phyloP scores from a whole-genome alignment of 2,113 vertebrate species.

The Nothobranchius furzeri region DNA sequence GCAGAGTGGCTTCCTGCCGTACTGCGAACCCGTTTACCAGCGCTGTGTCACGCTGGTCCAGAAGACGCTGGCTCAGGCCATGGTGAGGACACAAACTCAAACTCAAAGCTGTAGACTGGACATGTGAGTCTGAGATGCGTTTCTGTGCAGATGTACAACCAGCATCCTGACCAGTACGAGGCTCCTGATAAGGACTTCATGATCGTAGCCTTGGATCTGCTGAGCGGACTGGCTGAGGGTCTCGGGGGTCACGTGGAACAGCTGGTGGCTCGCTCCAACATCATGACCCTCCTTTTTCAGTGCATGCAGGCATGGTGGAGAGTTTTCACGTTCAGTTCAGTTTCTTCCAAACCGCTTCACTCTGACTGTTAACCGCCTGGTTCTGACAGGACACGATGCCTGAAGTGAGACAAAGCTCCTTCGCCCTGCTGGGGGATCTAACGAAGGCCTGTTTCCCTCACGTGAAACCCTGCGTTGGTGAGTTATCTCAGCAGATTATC shows the following conservation, averaged over 20 bases:
- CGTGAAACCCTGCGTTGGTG: conserved; percentile 94
- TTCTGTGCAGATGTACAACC: conserved; percentile 88
- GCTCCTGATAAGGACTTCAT: conserved; percentile 97
- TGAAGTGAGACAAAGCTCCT: conserved; percentile 94
- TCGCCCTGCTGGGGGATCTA: conserved; percentile 91
- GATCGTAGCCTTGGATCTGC: conserved; percentile 94
- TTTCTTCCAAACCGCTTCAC: background rate
- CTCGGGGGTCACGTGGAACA: conserved; percentile 90
- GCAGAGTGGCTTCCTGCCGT: conserved; percentile 93
- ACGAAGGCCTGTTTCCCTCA: conserved; percentile 96
- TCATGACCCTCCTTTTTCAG: conserved; percentile 95
- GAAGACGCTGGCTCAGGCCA: conserved; percentile 94
- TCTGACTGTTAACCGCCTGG: background rate
- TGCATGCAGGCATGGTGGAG: conserved; percentile 89
- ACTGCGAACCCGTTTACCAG: conserved; percentile 95
- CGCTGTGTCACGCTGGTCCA: conserved; percentile 95
- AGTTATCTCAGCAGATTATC: conserved; percentile 26
- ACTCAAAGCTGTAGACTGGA: background rate
- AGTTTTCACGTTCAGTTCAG: background rate
- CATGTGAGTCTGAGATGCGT: background rate
- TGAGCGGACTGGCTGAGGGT: conserved; percentile 93
- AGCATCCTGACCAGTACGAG: conserved; percentile 94
- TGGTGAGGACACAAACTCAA: conserved; percentile 79
- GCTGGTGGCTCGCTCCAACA: conserved; percentile 92
- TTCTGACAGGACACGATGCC: conserved; percentile 90